Evolutionary conservation across 1,140 invertebrate genomes (phyloP).

Genomic region (Hylyphantes graminicola): DNA sequence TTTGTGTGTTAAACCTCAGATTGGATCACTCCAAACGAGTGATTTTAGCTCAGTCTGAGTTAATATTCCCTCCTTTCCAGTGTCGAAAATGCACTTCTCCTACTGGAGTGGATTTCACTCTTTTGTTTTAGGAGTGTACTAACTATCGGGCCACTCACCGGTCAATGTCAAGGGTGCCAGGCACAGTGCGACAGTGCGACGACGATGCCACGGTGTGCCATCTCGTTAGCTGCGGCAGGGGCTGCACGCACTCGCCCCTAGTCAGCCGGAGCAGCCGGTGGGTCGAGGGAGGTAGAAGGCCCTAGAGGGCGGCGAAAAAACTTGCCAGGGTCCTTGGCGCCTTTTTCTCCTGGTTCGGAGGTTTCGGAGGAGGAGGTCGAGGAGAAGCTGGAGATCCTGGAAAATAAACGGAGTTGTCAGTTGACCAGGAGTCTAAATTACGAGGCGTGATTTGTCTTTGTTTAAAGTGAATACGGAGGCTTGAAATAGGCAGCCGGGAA

Average conservation of each 20-base stretch:
- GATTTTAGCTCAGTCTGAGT: too few species aligned
- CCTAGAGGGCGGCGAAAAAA: constrained; percentile 35
- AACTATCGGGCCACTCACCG: not conserved
- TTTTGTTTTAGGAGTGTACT: too few species aligned
- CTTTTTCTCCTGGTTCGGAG: not conserved
- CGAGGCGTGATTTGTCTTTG: too few species aligned
- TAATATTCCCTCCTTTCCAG: too few species aligned
- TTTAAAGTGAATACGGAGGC: too few species aligned
- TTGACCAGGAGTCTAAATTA: too few species aligned
- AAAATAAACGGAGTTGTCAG: not conserved
- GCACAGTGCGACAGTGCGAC: constrained; percentile 23
- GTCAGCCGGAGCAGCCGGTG: constrained; percentile 25
- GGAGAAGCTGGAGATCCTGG: constrained; percentile 51
- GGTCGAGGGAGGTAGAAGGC: constrained; percentile 46
- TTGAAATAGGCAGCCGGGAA: too few species aligned
- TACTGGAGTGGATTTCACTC: too few species aligned
- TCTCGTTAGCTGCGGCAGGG: constrained; percentile 23
- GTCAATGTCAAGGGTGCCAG: constrained; percentile 27
- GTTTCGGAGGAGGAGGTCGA: constrained; percentile 25
- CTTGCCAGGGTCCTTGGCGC: not conserved
- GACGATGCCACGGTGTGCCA: constrained; percentile 41
- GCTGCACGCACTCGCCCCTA: constrained; percentile 34
- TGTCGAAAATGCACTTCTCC: too few species aligned
- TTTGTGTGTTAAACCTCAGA: too few species aligned
- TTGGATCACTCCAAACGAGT: too few species aligned